Conservation (phyloP, 2,888 invertebrate species). For the Cataglyphis cursor region DNA sequence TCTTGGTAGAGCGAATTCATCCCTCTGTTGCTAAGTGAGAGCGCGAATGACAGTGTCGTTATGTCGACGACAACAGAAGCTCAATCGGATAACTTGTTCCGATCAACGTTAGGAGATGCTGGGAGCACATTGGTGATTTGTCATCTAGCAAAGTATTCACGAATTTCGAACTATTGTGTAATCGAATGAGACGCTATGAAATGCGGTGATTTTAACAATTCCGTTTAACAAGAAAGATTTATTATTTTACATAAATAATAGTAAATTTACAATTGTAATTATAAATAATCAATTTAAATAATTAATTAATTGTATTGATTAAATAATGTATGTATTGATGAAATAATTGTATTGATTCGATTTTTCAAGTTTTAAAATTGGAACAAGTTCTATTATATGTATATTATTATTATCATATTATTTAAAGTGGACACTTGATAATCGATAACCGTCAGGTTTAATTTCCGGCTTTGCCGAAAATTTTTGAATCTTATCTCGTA, state of each 20-base stretch:
- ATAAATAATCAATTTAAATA: too few species aligned
- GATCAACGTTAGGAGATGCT: neutral
- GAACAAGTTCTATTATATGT: neutral
- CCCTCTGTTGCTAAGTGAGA: conserved; percentile 25
- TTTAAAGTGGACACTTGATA: neutral
- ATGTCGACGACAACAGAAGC: conserved; percentile 24
- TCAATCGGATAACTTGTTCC: conserved; percentile 30
- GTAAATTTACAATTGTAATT: neutral
- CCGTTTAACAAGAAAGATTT: neutral
- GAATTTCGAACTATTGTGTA: neutral
- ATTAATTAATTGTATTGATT: too few species aligned
- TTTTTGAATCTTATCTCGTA: too few species aligned
- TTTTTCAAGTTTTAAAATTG: neutral
- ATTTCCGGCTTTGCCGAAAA: neutral
- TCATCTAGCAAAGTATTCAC: neutral
- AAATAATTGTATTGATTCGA: neutral
- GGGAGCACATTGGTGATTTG: neutral
- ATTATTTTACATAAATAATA: neutral
- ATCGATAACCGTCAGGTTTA: neutral
- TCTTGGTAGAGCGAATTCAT: conserved; percentile 35
- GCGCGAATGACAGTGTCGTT: conserved; percentile 37
- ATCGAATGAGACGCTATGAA: neutral
- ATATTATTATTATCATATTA: too few species aligned
- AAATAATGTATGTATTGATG: too few species aligned
- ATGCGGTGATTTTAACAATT: neutral